Evolutionary conservation across 2,888 invertebrate genomes (phyloP).

Genomic region (Hypomecis punctinalis): DNA sequence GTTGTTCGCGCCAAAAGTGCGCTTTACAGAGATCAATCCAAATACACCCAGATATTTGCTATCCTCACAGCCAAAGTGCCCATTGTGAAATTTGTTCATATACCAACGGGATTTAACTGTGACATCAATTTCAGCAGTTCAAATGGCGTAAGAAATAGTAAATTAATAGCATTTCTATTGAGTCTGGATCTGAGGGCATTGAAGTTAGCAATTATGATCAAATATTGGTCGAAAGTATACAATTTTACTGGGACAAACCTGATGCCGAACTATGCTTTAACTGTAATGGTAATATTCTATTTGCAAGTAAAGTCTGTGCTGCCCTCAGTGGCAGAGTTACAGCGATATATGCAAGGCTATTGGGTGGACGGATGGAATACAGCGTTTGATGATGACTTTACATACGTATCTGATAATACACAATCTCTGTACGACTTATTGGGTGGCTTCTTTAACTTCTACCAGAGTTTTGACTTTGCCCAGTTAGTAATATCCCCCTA

Average conservation of each 20-base stretch:
- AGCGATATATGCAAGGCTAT: slow-evolving; percentile 52
- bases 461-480: slow-evolving; percentile 82
- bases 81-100: slow-evolving; percentile 89
- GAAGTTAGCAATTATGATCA: slow-evolving; percentile 86
- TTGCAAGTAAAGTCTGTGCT: slow-evolving; percentile 86
- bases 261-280: slow-evolving; percentile 88
- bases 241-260: slow-evolving; percentile 83
- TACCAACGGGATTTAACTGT: slow-evolving; percentile 84
- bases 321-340: slow-evolving; percentile 82
- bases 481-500: slow-evolving; percentile 85
- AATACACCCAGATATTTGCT: slow-evolving; percentile 83
- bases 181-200: slow-evolving; percentile 83
- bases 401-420: background rate
- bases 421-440: slow-evolving; percentile 80
- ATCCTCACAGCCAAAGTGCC: slow-evolving; percentile 90
- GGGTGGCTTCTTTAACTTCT: slow-evolving; percentile 87
- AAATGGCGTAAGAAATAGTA: slow-evolving; percentile 88
- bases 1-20: slow-evolving; percentile 61
- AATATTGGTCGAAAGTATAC: slow-evolving; percentile 89
- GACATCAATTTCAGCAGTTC: slow-evolving; percentile 90
- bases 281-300: slow-evolving; percentile 88
- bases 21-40: slow-evolving; percentile 57
- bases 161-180: slow-evolving; percentile 85
- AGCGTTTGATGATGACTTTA: slow-evolving; percentile 66
- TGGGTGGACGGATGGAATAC: slow-evolving; percentile 86